Evolutionary conservation across 2,113 vertebrate species (phyloP), one percentile per base, ranked within the genome.

Genomic region (Carassius carassius): DNA sequence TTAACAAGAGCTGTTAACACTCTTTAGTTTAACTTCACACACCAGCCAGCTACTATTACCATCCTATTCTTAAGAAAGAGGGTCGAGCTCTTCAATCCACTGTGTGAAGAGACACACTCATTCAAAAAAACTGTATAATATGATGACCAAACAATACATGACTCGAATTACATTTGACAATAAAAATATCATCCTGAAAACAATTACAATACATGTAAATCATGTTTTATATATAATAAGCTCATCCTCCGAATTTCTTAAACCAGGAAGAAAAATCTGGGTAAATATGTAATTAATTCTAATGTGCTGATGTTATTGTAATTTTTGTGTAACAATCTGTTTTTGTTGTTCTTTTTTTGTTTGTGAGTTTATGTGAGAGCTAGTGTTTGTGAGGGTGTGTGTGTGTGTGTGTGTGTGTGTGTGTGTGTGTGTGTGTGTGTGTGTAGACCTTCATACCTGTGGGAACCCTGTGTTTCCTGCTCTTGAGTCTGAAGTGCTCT

Each of bases 401-500:
- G 35, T 37, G 35, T 37, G 35, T 37, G 35, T 35, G 35, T 35
- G 35, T 35, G 35, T 35, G 35, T 35, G 35, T 35, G 35, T 35
- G 35, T 35, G 35, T 35, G 35, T 35, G 35, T 35, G 35, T 37
- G 35, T 37, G 37, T 41, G 60, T 54, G 73, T 77, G 73, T 19
- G 65, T 47, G 85, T 67, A 70, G 58, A n/a, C 1, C 62, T 29
- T 81, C 88, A 92, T 92, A 91, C 90, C 90, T 92, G 90, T 74
- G 88, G 78, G 85, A 90, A 88, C 89, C 87, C 87, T 88, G 79
- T 47, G 90, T 92, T 91, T 90, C 89, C 90, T 90, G 89, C 92
- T 90, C 92, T 94, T 93, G 87, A 91, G 86, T 89, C 89, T 94
- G 91, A 92, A 94, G 93, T 90, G 91, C 86, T 90, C 92, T 94